A percentile compares a stretch with the other conserved stretches of the same genome.
phyloP scores from a whole-genome alignment of 2,113 vertebrate species.

The Eurystomus gularis region DNA sequence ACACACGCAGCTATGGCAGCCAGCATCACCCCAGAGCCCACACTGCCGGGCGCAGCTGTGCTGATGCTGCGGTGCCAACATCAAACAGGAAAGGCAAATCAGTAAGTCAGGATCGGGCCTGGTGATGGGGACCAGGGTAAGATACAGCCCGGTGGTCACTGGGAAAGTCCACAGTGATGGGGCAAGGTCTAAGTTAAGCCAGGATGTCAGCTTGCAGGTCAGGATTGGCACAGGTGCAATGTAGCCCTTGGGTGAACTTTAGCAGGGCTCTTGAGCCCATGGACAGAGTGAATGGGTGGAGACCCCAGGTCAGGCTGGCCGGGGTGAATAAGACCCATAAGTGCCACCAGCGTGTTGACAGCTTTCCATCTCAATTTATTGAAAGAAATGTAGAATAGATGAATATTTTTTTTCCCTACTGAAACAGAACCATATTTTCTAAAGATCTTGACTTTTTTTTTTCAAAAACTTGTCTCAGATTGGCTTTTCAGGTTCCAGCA shows the following conservation, averaged over 20 bases:
- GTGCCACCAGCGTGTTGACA: neutral
- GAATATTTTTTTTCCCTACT: neutral
- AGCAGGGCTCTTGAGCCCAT: neutral
- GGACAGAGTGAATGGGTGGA: neutral
- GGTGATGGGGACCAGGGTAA: neutral
- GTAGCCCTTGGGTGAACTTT: neutral
- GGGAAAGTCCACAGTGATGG: neutral
- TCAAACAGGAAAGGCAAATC: neutral
- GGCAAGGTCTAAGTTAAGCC: neutral
- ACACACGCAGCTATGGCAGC: neutral
- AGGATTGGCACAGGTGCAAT: neutral
- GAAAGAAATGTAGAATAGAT: neutral
- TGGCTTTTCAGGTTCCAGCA: neutral
- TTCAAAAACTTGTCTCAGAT: neutral
- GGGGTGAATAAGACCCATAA: neutral
- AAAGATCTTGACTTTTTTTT: neutral
- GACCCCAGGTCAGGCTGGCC: neutral
- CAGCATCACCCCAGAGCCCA: neutral
- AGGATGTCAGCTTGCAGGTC: neutral
- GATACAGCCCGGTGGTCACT: neutral
- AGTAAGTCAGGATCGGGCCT: neutral
- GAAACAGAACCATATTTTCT: neutral
- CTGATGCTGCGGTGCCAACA: neutral
- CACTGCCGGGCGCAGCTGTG: accelerated
- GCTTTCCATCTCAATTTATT: neutral